Conservation (phyloP, 2,797 vertebrate genomes). For the Crenichthys baileyi region DNA sequence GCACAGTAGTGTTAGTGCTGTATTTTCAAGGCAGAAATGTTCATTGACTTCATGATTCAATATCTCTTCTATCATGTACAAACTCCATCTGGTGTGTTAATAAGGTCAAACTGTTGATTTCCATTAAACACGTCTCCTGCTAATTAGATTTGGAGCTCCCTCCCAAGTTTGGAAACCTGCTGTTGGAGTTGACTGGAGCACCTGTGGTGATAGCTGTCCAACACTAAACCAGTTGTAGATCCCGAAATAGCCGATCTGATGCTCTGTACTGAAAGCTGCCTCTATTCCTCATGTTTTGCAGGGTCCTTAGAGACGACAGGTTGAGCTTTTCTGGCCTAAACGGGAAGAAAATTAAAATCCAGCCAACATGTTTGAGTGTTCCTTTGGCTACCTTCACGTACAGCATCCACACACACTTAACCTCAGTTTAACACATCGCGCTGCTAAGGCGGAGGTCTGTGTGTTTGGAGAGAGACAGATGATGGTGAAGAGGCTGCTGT, state of each 20-base stretch:
- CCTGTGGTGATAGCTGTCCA: neutral
- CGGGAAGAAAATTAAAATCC: neutral
- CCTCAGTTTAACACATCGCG: neutral
- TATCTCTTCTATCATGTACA: neutral
- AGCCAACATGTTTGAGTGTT: neutral
- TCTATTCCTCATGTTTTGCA: neutral
- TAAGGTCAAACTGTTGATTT: neutral
- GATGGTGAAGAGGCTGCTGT: constrained; percentile 49
- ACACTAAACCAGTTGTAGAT: neutral
- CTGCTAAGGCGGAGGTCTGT: neutral
- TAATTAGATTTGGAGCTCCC: neutral
- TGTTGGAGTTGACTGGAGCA: neutral
- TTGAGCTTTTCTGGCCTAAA: neutral
- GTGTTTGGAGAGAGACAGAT: constrained; percentile 38
- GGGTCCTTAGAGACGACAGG: constrained; percentile 5
- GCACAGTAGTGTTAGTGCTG: neutral
- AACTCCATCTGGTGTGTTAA: constrained; percentile 1
- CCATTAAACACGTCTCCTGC: neutral
- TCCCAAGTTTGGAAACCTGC: neutral
- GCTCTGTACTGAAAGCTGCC: neutral
- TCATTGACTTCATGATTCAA: neutral
- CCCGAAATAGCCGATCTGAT: neutral
- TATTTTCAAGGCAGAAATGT: neutral
- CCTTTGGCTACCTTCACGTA: neutral
- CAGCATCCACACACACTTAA: neutral